phyloP scores from a whole-genome alignment of 2,888 invertebrate genomes.

The Tinea semifulvella region DNA sequence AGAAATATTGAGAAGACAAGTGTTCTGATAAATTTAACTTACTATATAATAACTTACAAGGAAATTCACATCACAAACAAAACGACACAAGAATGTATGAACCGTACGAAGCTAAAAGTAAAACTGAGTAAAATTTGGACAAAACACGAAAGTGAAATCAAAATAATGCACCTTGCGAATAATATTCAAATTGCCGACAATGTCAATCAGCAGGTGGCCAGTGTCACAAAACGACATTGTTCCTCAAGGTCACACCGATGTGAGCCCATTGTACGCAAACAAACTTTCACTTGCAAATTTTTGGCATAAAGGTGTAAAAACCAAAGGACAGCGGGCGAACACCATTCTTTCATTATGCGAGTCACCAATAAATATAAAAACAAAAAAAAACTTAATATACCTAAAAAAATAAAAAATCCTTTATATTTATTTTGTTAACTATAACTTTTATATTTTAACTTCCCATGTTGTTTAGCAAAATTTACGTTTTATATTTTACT shows the following conservation, averaged over 20 bases:
- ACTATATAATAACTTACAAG: no score
- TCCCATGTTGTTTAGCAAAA: no score
- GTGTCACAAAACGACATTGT: slow-evolving; percentile 31
- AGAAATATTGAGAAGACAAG: no score
- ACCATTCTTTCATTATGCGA: no score
- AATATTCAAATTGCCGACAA: slow-evolving; percentile 46
- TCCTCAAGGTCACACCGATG: slow-evolving; percentile 18
- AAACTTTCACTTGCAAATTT: slow-evolving; percentile 13
- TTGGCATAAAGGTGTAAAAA: slow-evolving; percentile 7
- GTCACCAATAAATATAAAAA: no score
- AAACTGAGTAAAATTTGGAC: slow-evolving; percentile 4
- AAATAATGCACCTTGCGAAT: slow-evolving; percentile 37
- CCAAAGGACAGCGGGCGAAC: neutral
- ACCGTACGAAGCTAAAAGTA: slow-evolving; percentile 1
- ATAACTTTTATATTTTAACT: no score
- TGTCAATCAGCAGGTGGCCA: slow-evolving; percentile 47
- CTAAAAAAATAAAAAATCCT: no score
- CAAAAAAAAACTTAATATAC: no score
- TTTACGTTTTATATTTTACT: no score
- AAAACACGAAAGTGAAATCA: slow-evolving; percentile 10
- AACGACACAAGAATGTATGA: neutral
- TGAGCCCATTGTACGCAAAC: slow-evolving; percentile 6
- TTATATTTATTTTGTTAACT: no score
- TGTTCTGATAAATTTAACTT: no score
- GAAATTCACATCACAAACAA: neutral